Percentiles rank a stretch among this genome's conserved stretches.
phyloP scores from a whole-genome alignment of 2,888 invertebrate genomes.

The Trichogramma evanescens region DNA sequence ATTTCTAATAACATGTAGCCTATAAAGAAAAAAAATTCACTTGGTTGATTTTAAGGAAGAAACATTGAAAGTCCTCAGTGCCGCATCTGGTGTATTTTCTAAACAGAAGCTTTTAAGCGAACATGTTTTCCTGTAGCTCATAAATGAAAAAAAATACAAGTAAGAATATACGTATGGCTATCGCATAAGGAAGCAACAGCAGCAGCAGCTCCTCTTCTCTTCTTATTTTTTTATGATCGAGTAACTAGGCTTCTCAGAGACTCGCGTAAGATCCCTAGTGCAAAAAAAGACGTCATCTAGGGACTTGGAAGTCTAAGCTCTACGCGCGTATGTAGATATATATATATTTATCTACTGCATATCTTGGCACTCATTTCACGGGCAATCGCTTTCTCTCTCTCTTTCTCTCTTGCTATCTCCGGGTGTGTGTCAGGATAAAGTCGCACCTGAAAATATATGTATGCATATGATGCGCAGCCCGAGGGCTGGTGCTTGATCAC shows the following conservation, averaged over 20 bases:
- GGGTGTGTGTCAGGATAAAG: neutral
- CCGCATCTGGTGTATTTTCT: slow-evolving; percentile 31
- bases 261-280: no score
- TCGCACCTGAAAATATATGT: neutral
- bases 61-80: slow-evolving; percentile 24
- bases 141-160: no score
- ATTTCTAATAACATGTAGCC: slow-evolving; percentile 13
- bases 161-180: no score
- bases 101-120: slow-evolving; percentile 17
- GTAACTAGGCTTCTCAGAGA: no score
- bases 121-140: slow-evolving; percentile 7
- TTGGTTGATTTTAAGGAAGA: slow-evolving; percentile 24
- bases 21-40: slow-evolving; percentile 26
- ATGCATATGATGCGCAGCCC: neutral
- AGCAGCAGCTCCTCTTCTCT: no score
- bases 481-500: slow-evolving; percentile 1
- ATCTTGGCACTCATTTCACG: slow-evolving; percentile 13
- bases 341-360: slow-evolving; percentile 1
- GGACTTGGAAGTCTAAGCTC: no score
- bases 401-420: neutral
- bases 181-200: no score
- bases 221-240: no score
- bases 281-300: no score
- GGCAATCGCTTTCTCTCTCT: slow-evolving; percentile 17
- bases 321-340: slow-evolving; percentile 4